Evolutionary conservation across 1,140 invertebrate genomes (phyloP), one percentile per base, ranked within the genome.

Genomic region (Bacillus rossius): DNA sequence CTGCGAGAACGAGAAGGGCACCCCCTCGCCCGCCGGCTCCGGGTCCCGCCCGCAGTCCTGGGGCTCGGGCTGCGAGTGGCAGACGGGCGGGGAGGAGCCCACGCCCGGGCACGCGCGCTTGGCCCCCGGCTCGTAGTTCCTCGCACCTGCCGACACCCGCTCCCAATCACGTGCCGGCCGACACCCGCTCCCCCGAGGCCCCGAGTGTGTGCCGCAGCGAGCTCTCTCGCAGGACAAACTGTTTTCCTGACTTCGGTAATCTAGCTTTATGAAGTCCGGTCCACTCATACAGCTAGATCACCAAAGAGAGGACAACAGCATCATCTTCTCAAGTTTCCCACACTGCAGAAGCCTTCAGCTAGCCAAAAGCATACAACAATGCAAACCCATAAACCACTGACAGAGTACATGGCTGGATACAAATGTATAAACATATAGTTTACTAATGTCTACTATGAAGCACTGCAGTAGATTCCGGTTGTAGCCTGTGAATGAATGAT

Each of bases 261-360:
- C 85, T 89, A 91, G 89, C 89, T 90, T 88, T 91, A 91, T 91
- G 89, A 89, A 81, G 75, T 80, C 68, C 69, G 72, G 67, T 73
- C 74, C 77, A 80, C 82, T 92, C 91, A 93, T 89, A 90, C 89
- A 92, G 91, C 91, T 92, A 92, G 87, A 92, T 88, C 88, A 90
- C 91, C 91, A 94, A 93, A 94, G 91, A 81, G 78, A 80, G 74
- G 73, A 76, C 71, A 70, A 68, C 69, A 73, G 67, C 61, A 64
- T 29, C 25, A 43, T 55, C 55, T 49, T 55, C 43, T 34, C n/a
- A 26, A 26, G 20, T 22, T 20, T 47, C 3, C 22, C 22, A 41
- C n/a, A n/a, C n/a, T n/a, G n/a, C n/a, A n/a, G n/a, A n/a, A n/a
- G n/a, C n/a, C n/a, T n/a, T n/a, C n/a, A n/a, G n/a, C n/a, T n/a